Percentiles rank a stretch among this genome's conserved stretches.
Conservation (phyloP, 2,113 vertebrate genomes). For the Lynx canadensis region DNA sequence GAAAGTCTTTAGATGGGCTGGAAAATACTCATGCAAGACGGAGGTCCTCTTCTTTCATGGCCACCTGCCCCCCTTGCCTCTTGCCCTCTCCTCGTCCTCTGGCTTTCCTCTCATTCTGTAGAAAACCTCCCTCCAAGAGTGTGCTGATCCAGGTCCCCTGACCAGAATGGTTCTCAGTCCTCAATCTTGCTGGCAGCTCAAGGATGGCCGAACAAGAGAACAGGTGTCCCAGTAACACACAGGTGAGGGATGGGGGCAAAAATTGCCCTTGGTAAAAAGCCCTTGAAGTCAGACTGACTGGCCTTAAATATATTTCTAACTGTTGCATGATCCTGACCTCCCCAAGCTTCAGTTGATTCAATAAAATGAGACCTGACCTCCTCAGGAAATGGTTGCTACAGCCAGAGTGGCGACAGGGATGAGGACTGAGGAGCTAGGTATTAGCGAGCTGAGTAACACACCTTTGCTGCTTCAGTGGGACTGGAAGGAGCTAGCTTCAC, state of each 20-base stretch:
- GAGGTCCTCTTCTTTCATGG: background rate
- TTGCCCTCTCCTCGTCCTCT: background rate
- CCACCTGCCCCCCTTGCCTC: background rate
- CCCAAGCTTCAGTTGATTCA: background rate
- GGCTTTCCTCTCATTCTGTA: background rate
- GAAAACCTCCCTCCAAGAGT: background rate
- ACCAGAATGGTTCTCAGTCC: background rate
- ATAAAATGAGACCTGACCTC: background rate
- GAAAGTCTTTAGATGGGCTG: background rate
- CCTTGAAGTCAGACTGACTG: background rate
- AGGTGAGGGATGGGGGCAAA: background rate
- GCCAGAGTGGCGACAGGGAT: background rate
- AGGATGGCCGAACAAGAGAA: background rate
- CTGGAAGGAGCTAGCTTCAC: background rate
- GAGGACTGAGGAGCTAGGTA: background rate
- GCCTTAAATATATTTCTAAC: background rate
- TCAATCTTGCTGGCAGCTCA: background rate
- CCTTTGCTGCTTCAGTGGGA: background rate
- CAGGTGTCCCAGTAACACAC: background rate
- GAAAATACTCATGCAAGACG: background rate
- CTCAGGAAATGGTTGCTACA: background rate
- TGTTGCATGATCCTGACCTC: background rate
- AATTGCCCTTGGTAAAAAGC: too few species aligned
- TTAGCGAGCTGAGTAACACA: background rate
- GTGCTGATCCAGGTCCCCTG: rapidly evolving